Evolutionary conservation across 2,113 vertebrate species (phyloP), one percentile per base, ranked within the genome.

Genomic region (Colius striatus): DNA sequence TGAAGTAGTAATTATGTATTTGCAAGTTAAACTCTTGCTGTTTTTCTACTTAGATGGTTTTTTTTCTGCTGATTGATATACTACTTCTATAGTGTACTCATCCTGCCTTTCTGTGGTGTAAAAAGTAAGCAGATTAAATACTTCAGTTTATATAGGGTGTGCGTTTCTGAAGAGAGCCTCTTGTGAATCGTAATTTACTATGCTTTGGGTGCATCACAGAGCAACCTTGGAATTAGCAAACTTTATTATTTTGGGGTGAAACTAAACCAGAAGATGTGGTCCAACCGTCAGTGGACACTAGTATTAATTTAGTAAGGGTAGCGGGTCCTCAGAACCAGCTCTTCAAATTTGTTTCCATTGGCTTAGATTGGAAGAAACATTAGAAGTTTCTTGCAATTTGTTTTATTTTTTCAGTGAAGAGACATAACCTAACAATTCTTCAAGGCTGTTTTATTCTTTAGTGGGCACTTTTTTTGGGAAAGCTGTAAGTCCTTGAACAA

Each of bases 381-480:
- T 53, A 89, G n/a, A 84, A 51, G 65, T 63, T 74, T 88, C 82
- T 60, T 79, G 84, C 67, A 60, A 76, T 84, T 85, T 89, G n/a
- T 92, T 95, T 95, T 94, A 76, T 62, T 84, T 95, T 95, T 92
- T 61, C 45, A 90, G 32, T 67, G 48, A 93, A 96, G 51, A 95
- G 79, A 95, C 68, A 92, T n/a, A 73, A 58, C 61, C 16, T 57
- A 90, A 53, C 78, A 96, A 61, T 80, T 87, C 82, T 91, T 86
- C 54, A 68, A 84, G 80, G 36, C 54, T 85, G 21, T 51, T 85
- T 79, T 43, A 82, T 97, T 38, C 78, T 80, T 90, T 92, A 41
- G 54, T 90, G 65, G 83, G 77, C 80, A 84, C 94, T 97, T 94
- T 85, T 95, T 93, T 93, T 92, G 95, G 17, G 41, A 79, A 89